These are phyloP conservation scores for Acromyrmex charruanus DNA, from an alignment of 1,140 invertebrate species.

Conservation along the genomic window DNA sequence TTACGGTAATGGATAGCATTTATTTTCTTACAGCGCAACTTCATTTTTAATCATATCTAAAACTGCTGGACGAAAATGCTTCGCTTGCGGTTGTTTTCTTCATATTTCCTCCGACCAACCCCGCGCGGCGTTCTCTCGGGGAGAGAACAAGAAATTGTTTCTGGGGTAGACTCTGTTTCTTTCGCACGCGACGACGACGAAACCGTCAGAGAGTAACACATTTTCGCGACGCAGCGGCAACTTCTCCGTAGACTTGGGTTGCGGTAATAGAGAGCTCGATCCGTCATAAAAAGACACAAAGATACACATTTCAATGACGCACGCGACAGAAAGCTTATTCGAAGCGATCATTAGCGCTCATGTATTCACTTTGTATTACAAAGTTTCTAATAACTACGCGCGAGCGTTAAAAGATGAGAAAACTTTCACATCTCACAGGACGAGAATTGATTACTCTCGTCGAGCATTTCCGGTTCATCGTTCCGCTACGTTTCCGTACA, in stretches of 20 bases:
- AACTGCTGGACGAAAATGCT: constrained; percentile 38
- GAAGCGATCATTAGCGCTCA: constrained; percentile 30
- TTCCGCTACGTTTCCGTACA: background rate
- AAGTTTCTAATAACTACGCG: constrained; percentile 35
- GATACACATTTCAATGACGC: constrained; percentile 44
- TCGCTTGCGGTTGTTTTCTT: constrained; percentile 18
- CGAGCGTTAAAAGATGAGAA: background rate
- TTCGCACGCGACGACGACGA: background rate
- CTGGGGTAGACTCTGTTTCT: constrained; percentile 26
- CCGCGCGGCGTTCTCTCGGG: background rate
- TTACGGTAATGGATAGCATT: constrained; percentile 60
- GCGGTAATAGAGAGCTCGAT: constrained; percentile 17
- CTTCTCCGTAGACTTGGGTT: background rate
- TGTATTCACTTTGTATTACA: constrained; percentile 14
- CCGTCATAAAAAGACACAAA: constrained; percentile 24
- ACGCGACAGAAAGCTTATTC: constrained; percentile 19
- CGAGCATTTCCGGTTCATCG: constrained; percentile 34
- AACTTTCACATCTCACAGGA: background rate
- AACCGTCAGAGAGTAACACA: constrained; percentile 19
- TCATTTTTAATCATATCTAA: constrained; percentile 60
- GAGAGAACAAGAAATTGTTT: constrained; percentile 36
- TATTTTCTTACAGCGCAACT: constrained; percentile 51
- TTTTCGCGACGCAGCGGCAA: constrained; percentile 4
- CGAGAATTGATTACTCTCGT: constrained; percentile 29
- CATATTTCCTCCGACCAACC: constrained; percentile 12